Percentiles rank a stretch among this genome's conserved stretches.
phyloP scores from a whole-genome alignment of 2,113 vertebrate species.

The Solea senegalensis region DNA sequence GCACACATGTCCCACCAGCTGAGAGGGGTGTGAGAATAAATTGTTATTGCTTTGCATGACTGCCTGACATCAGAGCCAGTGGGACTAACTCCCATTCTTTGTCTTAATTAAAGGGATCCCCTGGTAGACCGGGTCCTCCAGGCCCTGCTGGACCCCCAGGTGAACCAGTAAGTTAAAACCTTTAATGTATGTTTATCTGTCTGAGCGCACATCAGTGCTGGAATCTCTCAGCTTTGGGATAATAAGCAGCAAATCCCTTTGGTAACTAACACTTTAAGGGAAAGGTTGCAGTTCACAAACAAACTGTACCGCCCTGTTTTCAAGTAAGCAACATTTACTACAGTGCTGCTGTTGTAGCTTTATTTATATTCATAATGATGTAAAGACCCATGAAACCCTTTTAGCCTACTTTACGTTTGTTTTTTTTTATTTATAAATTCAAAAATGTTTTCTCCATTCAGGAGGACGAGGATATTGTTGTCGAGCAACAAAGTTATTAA shows the following conservation, averaged over 20 bases:
- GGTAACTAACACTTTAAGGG: constrained; percentile 23
- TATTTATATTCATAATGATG: not conserved
- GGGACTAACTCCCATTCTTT: constrained; percentile 54
- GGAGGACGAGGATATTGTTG: constrained; percentile 28
- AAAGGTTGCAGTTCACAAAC: constrained; percentile 30
- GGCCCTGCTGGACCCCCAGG: constrained; percentile 93
- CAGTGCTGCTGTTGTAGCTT: constrained; percentile 11
- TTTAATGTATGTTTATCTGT: constrained; percentile 19
- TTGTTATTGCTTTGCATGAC: constrained; percentile 23
- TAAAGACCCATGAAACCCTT: constrained; percentile 4
- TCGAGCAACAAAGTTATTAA: constrained; percentile 44
- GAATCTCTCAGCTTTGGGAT: constrained; percentile 12
- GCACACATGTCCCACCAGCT: constrained; percentile 53
- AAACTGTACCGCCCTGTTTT: constrained; percentile 45
- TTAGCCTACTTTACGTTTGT: not conserved
- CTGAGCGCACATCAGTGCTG: constrained; percentile 12
- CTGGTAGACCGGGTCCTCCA: constrained; percentile 90
- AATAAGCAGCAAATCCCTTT: constrained; percentile 34
- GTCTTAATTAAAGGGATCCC: constrained; percentile 86
- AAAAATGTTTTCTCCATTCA: constrained; percentile 21
- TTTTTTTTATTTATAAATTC: constrained; percentile 4
- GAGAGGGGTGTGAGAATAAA: constrained; percentile 48
- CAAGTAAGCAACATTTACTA: constrained; percentile 18
- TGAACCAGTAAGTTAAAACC: constrained; percentile 88
- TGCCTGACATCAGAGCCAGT: constrained; percentile 30